Conservation (phyloP, 2,888 invertebrate species). For the Sinhomidia bicolor region DNA sequence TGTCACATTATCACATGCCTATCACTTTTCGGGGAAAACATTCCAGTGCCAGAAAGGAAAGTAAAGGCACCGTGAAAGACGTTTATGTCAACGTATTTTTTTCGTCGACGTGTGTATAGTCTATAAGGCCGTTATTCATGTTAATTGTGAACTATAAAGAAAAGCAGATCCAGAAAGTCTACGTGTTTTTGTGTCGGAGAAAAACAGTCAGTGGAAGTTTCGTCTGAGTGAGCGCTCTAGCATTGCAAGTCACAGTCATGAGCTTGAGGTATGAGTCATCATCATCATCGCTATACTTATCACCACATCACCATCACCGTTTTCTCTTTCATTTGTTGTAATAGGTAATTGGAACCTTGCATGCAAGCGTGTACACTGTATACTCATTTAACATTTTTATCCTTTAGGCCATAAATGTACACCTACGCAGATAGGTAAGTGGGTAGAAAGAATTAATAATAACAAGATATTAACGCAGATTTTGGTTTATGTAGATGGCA, state of each 20-base stretch:
- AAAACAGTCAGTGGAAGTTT: slow-evolving; percentile 17
- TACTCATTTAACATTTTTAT: neutral
- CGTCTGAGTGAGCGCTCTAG: neutral
- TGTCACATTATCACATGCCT: neutral
- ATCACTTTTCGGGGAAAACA: neutral
- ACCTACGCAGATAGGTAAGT: neutral
- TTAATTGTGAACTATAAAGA: neutral
- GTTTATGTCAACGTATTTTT: neutral
- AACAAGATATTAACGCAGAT: neutral
- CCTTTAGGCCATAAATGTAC: neutral
- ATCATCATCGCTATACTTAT: neutral
- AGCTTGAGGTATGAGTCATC: slow-evolving; percentile 1
- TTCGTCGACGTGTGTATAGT: neutral
- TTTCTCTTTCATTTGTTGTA: slow-evolving; percentile 9
- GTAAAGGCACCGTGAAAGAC: neutral
- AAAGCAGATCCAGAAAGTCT: slow-evolving; percentile 11
- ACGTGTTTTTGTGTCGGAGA: neutral
- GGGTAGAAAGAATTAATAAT: neutral
- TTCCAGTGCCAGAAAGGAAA: neutral
- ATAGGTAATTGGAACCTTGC: slow-evolving; percentile 1
- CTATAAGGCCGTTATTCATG: neutral
- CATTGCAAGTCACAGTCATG: neutral
- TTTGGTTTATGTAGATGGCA: neutral
- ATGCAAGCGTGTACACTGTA: neutral
- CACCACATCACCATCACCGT: neutral